Conservation (phyloP, 2,113 vertebrate species). For the Grallaria varia region DNA sequence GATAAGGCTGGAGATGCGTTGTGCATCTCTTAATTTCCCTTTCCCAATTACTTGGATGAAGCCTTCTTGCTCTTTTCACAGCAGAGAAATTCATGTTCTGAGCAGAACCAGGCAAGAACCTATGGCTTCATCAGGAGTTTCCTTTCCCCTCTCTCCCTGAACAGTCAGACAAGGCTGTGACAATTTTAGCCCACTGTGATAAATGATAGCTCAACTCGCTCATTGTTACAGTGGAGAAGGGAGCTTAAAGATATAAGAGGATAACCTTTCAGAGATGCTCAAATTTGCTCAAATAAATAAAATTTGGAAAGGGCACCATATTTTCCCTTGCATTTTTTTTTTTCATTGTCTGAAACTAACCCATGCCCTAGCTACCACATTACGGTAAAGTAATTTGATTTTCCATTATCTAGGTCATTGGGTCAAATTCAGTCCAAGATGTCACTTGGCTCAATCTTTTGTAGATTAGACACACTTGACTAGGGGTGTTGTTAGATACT, state of each 20-base stretch:
- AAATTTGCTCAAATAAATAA: slow-evolving; percentile 29
- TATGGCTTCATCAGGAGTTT: background rate
- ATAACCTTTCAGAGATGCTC: background rate
- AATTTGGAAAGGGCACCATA: background rate
- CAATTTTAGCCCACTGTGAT: background rate
- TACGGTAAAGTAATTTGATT: background rate
- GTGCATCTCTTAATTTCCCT: background rate
- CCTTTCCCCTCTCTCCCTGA: background rate
- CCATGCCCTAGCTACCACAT: background rate
- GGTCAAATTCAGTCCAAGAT: background rate
- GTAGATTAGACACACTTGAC: background rate
- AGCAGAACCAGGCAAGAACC: background rate
- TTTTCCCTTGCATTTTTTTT: background rate
- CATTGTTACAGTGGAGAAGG: background rate
- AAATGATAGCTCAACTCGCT: background rate
- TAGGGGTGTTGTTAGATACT: background rate
- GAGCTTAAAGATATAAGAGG: background rate
- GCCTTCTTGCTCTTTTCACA: background rate
- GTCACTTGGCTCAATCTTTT: background rate
- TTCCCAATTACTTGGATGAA: background rate
- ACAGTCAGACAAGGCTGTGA: background rate
- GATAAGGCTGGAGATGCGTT: background rate
- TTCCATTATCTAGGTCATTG: background rate
- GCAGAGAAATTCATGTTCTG: background rate
- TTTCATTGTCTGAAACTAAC: background rate